These are phyloP conservation scores for Cyanistes caeruleus DNA, from an alignment of 2,113 vertebrate species.

Conservation along the genomic window DNA sequence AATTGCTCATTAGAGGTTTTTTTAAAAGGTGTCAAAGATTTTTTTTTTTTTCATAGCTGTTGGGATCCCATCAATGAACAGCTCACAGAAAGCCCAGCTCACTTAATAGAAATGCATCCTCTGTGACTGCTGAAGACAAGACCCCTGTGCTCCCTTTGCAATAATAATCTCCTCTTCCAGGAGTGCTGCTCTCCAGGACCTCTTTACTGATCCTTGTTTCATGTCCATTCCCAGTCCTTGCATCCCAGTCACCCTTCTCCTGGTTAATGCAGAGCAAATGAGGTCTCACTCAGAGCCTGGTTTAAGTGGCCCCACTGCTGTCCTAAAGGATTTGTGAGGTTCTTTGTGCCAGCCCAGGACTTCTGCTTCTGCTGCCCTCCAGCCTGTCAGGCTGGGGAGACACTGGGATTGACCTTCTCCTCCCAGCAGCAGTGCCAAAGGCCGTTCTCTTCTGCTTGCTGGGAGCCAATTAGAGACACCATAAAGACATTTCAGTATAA, in stretches of 20 bases:
- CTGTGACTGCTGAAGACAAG: not conserved
- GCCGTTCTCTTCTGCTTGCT: not conserved
- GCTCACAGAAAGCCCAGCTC: not conserved
- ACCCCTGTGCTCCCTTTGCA: not conserved
- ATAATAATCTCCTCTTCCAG: not conserved
- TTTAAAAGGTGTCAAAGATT: conserved; percentile 23
- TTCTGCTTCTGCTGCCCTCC: not conserved
- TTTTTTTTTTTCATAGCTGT: not conserved
- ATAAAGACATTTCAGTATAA: not conserved
- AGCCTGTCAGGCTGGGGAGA: not conserved
- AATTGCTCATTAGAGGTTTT: not conserved
- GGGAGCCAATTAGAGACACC: not conserved
- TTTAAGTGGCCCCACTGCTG: not conserved
- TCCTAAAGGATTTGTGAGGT: not conserved
- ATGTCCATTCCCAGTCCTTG: not conserved
- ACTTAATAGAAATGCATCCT: not conserved
- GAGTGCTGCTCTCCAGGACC: not conserved
- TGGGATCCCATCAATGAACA: not conserved
- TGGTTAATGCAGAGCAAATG: not conserved
- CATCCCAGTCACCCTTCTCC: not conserved
- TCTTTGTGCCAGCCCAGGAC: not conserved
- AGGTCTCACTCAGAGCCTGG: not conserved
- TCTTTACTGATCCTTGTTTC: not conserved
- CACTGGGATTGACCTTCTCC: not conserved
- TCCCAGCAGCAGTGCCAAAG: not conserved